Conservation (phyloP, 2,888 invertebrate species). For the Callinectes sapidus region DNA sequence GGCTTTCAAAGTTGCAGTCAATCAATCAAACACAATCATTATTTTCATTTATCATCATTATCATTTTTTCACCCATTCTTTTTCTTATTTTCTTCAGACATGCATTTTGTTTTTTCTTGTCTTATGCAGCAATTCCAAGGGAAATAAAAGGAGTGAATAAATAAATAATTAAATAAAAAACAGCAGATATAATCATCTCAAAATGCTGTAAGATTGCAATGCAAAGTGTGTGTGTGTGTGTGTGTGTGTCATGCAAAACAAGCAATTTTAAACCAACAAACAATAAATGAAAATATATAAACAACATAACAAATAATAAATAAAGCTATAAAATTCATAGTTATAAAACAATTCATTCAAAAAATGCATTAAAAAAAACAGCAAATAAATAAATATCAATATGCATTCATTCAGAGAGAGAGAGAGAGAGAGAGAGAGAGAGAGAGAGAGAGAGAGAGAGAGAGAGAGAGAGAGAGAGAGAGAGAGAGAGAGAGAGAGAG, state of each 20-base stretch:
- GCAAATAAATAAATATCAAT: background rate
- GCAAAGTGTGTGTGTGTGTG: background rate
- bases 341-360: background rate
- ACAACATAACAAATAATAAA: too few relatives aligned
- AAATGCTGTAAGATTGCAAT: background rate
- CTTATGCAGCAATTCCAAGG: background rate
- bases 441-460: slow-evolving; percentile 52
- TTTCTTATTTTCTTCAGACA: background rate
- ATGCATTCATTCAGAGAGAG: background rate
- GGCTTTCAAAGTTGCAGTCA: too few relatives aligned
- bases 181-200: background rate
- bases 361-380: background rate
- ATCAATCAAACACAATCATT: background rate
- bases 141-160: background rate
- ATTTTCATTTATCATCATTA: background rate
- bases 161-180: too few relatives aligned
- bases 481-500: background rate
- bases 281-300: background rate
- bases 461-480: background rate
- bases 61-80: background rate
- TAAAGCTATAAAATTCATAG: background rate
- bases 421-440: slow-evolving; percentile 35
- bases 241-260: background rate
- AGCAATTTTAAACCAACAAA: background rate
- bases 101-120: background rate